Evolutionary conservation across 2,888 invertebrate species (phyloP).

Genomic region (Nebria salina): DNA sequence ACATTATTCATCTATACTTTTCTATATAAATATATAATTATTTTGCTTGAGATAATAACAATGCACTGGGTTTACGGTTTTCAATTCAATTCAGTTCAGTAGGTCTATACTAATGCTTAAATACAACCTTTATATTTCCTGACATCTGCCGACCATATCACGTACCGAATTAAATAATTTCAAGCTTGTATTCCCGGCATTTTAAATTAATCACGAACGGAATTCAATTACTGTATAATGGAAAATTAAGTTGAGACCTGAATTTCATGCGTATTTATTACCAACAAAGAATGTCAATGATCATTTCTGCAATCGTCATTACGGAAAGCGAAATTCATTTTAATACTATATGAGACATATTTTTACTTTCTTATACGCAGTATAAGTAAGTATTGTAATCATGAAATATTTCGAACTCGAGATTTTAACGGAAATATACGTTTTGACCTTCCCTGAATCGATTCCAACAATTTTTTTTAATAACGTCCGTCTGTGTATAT

Average conservation of each 20-base stretch:
- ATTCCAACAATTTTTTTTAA: no score
- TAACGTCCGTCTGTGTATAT: no score
- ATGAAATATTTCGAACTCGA: no score
- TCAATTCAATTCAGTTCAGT: slow-evolving; percentile 41
- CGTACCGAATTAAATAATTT: slow-evolving; percentile 44
- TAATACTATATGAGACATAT: no score
- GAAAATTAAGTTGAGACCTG: slow-evolving; percentile 15
- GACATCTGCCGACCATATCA: slow-evolving; percentile 39
- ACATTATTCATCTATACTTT: neutral
- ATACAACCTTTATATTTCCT: slow-evolving; percentile 24
- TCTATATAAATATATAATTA: slow-evolving; percentile 27
- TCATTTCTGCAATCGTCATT: neutral
- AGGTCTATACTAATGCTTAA: slow-evolving; percentile 23
- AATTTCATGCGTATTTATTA: neutral
- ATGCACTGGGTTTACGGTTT: slow-evolving; percentile 6
- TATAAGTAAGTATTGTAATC: no score
- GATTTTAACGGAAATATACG: no score
- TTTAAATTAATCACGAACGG: slow-evolving; percentile 40
- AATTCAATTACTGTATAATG: slow-evolving; percentile 39
- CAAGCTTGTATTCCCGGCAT: slow-evolving; percentile 33
- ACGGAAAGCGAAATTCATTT: no score
- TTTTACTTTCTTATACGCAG: no score
- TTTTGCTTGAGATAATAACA: slow-evolving; percentile 37
- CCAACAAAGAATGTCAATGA: neutral
- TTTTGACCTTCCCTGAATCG: no score